Conservation (phyloP, 2,797 vertebrate genomes). For the Mico argentatus region DNA sequence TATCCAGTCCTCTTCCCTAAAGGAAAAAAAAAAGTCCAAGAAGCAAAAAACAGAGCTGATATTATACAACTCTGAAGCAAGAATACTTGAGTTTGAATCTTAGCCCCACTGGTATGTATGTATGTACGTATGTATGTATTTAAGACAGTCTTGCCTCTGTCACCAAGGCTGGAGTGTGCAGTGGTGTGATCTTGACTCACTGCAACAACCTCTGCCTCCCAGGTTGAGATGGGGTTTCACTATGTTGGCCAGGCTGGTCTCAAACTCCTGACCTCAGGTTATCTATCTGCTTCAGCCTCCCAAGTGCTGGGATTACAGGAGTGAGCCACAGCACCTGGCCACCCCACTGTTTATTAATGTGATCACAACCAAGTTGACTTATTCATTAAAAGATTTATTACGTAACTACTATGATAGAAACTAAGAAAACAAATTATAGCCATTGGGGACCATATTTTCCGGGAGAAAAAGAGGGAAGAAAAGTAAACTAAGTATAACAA, state of each 20-base stretch:
- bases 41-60: not conserved
- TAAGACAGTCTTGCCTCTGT: not conserved
- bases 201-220: too few relatives aligned
- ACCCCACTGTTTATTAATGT: not conserved
- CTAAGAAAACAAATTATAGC: not conserved
- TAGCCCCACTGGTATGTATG: not conserved
- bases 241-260: not conserved
- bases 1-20: not conserved
- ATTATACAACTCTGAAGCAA: not conserved
- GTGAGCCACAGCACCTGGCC: not conserved
- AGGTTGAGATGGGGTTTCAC: not conserved
- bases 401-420: slow-evolving; percentile 2
- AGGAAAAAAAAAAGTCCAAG: not conserved
- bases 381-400: slow-evolving; percentile 37
- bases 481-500: not conserved
- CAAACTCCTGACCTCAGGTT: not conserved
- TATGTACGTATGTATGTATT: not conserved
- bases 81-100: slow-evolving; percentile 27
- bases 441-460: not conserved
- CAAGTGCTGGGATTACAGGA: not conserved
- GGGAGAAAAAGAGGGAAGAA: not conserved
- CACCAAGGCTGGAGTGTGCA: not conserved
- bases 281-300: not conserved
- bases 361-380: not conserved
- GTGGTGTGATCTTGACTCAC: too few relatives aligned